Conservation (phyloP, 35 echinoderm and acorn worm genomes). For the Heliocidaris erythrogramma region DNA sequence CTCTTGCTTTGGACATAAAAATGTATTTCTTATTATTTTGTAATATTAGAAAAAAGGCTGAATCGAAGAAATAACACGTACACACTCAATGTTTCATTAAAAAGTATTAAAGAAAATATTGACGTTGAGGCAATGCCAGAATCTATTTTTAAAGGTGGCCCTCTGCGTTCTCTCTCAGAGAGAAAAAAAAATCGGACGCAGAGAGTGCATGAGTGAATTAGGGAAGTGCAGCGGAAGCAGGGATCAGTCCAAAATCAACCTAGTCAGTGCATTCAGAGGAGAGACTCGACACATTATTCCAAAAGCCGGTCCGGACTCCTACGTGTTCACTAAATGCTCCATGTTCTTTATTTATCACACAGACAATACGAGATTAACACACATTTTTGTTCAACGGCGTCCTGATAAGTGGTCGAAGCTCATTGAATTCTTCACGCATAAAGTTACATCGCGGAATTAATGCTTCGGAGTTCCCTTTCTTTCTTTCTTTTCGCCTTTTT, state of each 20-base stretch:
- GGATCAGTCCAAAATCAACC: neutral
- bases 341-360: neutral
- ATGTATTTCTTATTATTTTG: no score
- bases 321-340: neutral
- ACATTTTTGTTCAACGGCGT: neutral
- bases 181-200: neutral
- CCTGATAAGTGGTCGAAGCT: neutral
- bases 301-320: neutral
- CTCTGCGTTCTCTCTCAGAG: neutral
- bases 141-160: neutral
- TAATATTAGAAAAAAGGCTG: no score
- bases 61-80: neutral
- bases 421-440: neutral
- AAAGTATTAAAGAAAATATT: no score
- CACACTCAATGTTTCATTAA: neutral
- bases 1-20: no score
- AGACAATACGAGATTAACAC: neutral
- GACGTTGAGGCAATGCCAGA: neutral
- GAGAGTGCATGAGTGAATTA: neutral
- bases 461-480: neutral
- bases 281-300: neutral
- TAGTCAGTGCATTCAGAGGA: neutral
- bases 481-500: neutral
- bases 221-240: neutral
- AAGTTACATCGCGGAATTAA: neutral